Conservation (phyloP, 2,797 vertebrate genomes). For the Chrosomus eos region DNA sequence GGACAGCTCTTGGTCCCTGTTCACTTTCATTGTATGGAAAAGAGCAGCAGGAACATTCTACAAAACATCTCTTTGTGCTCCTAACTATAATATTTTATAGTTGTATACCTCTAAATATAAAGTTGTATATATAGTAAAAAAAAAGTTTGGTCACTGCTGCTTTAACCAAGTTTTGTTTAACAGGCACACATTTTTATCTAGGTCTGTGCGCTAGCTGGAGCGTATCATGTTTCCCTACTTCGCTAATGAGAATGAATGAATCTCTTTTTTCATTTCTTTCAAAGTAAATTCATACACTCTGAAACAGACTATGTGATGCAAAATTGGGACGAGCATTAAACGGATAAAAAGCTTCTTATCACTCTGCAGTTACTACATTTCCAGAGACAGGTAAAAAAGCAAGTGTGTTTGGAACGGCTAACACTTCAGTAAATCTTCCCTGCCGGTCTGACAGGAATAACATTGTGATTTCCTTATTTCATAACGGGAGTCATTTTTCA, state of each 20-base stretch:
- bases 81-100: too few species aligned
- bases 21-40: background rate
- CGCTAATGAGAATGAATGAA: conserved; percentile 45
- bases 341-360: background rate
- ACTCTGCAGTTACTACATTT: conserved; percentile 12
- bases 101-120: background rate
- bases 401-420: conserved; percentile 9
- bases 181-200: background rate
- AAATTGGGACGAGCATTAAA: conserved; percentile 8
- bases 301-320: conserved; percentile 3
- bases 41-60: background rate
- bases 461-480: conserved; percentile 28
- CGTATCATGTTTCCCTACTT: conserved; percentile 37
- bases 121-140: background rate
- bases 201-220: conserved; percentile 12
- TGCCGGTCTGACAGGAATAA: background rate
- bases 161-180: background rate
- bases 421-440: conserved; percentile 24
- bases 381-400: conserved; percentile 3
- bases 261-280: conserved; percentile 43
- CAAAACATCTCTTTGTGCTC: background rate
- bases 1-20: background rate
- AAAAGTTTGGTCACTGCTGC: background rate
- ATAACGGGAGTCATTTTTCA: conserved; percentile 26
- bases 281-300: background rate